These are phyloP conservation scores for Nannoperca australis DNA, from an alignment of 2,797 vertebrate species.

Conservation along the genomic window DNA sequence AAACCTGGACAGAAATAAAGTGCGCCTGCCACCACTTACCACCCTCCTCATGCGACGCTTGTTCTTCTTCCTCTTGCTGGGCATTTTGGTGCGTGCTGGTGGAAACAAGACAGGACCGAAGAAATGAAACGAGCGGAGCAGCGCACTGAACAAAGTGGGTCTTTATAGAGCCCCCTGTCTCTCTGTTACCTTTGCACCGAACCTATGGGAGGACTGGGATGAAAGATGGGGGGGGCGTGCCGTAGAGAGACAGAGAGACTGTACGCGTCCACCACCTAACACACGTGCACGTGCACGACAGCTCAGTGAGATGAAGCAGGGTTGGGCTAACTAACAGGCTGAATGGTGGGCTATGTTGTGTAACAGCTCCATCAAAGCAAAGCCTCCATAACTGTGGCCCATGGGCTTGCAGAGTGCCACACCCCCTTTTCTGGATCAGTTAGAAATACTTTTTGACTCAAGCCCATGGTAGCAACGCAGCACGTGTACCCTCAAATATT, in stretches of 20 bases:
- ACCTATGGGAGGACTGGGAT: slow-evolving; percentile 68
- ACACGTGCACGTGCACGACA: slow-evolving; percentile 42
- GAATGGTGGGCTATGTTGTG: slow-evolving; percentile 51
- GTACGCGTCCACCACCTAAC: neutral
- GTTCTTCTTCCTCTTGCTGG: slow-evolving; percentile 87
- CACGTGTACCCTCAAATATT: slow-evolving; percentile 10
- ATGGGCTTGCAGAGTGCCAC: slow-evolving; percentile 18
- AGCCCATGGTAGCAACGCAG: slow-evolving; percentile 26
- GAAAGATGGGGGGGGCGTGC: slow-evolving; percentile 65
- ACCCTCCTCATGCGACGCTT: slow-evolving; percentile 82
- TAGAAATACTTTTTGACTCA: slow-evolving; percentile 26
- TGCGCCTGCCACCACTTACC: slow-evolving; percentile 72
- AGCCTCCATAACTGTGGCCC: slow-evolving; percentile 10
- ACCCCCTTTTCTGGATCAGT: slow-evolving; percentile 25
- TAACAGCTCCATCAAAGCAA: slow-evolving; percentile 53
- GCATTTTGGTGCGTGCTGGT: slow-evolving; percentile 73
- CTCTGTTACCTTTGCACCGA: slow-evolving; percentile 60
- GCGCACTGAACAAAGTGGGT: slow-evolving; percentile 33
- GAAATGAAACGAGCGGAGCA: slow-evolving; percentile 36
- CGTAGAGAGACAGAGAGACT: slow-evolving; percentile 4
- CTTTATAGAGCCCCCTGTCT: slow-evolving; percentile 72
- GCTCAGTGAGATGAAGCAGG: slow-evolving; percentile 37
- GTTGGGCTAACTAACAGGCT: slow-evolving; percentile 26
- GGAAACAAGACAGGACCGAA: slow-evolving; percentile 8
- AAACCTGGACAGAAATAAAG: neutral